Evolutionary conservation across 2,113 vertebrate genomes (phyloP).

Genomic region (Poicephalus meyeri): DNA sequence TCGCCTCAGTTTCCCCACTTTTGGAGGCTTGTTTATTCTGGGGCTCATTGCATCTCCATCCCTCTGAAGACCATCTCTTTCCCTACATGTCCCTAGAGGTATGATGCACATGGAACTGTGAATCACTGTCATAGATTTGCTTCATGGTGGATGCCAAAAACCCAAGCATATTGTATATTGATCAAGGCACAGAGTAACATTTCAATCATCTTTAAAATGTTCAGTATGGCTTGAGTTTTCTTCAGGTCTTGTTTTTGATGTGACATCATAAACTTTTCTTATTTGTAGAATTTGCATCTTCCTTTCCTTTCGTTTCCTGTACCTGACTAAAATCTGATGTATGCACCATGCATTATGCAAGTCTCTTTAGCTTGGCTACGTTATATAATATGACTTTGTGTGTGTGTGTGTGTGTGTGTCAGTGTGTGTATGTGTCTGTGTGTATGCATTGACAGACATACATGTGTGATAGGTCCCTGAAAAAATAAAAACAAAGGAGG

Average conservation of each 20-base stretch:
- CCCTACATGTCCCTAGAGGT: neutral
- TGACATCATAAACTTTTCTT: neutral
- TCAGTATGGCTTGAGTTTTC: neutral
- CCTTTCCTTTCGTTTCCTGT: neutral
- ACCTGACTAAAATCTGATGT: neutral
- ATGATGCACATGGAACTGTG: neutral
- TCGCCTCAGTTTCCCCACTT: neutral
- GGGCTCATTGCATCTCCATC: neutral
- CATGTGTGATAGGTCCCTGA: neutral
- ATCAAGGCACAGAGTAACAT: neutral
- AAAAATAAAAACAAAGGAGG: neutral
- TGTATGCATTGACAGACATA: neutral
- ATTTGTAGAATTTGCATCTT: neutral
- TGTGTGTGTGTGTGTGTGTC: neutral
- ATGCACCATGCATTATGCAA: neutral
- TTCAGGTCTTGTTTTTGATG: neutral
- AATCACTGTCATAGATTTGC: neutral
- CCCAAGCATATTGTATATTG: neutral
- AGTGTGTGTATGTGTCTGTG: neutral
- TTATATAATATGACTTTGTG: neutral
- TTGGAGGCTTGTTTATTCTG: neutral
- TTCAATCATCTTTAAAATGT: neutral
- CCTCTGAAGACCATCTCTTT: neutral
- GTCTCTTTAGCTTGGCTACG: neutral
- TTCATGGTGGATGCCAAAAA: neutral